Evolutionary conservation across 2,888 invertebrate genomes (phyloP).

Genomic region (Zaprionus lineosus): DNA sequence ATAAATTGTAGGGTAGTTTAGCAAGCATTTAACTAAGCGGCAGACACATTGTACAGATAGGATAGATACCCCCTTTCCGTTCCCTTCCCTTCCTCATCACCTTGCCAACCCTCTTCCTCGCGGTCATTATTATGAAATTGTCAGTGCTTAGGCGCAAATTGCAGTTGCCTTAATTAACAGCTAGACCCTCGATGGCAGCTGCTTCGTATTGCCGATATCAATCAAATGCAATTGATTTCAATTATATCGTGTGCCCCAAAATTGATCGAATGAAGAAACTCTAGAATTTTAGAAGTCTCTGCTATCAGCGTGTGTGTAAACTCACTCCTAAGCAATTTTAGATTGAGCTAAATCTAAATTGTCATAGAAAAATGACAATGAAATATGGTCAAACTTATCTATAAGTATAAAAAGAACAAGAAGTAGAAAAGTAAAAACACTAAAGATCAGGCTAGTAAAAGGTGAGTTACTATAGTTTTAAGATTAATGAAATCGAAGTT

Average conservation of each 20-base stretch:
- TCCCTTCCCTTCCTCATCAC: no score
- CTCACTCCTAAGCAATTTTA: no score
- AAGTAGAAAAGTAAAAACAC: no score
- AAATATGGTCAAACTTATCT: no score
- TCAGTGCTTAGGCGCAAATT: constrained; percentile 53
- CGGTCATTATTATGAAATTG: constrained; percentile 39
- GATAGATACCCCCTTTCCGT: no score
- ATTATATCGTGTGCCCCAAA: constrained; percentile 58
- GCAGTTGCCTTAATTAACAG: constrained; percentile 69
- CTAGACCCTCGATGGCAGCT: constrained; percentile 35
- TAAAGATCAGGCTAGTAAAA: no score
- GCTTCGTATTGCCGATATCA: constrained; percentile 49
- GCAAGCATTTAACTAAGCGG: constrained; percentile 13
- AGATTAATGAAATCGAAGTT: no score
- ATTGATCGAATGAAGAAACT: constrained; percentile 26
- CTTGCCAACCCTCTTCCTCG: constrained; percentile 26
- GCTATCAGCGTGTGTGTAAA: no score
- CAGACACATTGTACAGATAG: constrained; percentile 3
- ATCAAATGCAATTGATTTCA: constrained; percentile 68
- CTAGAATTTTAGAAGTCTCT: constrained; percentile 12
- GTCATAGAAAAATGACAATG: no score
- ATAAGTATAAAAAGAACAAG: no score
- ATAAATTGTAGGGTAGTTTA: constrained; percentile 66
- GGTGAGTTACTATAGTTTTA: no score
- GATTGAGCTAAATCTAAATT: no score